Evolutionary conservation across 2,888 invertebrate genomes (phyloP), one percentile per base, ranked within the genome.

Genomic region (Hecatera dysodea): DNA sequence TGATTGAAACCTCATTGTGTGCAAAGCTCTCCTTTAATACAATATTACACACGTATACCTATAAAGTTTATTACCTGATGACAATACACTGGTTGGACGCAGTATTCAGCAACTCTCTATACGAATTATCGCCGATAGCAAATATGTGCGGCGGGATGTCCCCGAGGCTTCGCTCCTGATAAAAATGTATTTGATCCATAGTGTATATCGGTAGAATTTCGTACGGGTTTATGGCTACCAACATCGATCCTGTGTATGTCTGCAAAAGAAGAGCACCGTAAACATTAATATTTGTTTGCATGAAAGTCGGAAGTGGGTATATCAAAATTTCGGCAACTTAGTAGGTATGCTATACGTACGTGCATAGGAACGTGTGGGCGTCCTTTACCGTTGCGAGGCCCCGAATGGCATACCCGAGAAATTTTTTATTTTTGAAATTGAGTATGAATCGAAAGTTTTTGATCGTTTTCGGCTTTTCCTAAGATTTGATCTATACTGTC

Each of bases 191-290:
- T 92, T 99, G 98, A 69, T 98, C 98, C 86, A 97, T 97, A 4
- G 98, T 98, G 92, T 99, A 99, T 90, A 99, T 99, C n/a, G 99
- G 98, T 75, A 99, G 96, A 75, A 98, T 97, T 95, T 99, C 98
- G 90, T 99, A 99, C 0, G 99, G 99, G 94, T 99, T 99, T 48
- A 99, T 98, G 6, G 99, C 99, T 84, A 99, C 98, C 88, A 99
- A 96, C 97, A 99, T 99, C 2, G 98, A 97, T 12, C 99, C 99
- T 0, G 99, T 99, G 91, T 99, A 99, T 0, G 99, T 99, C 99
- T 99, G 93, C 44, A 93, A 92, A 67, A 70, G n/a, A 71, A 69
- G 50, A 36, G 56, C 2, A 66, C 29, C 2, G 12, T 24, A 22
- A 22, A 11, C 6, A 33, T 44, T 6, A 44, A 27, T 53, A 27